Evolutionary conservation across 2,797 vertebrate species (phyloP), one percentile per base, ranked within the genome.

Genomic region (Gymnoscopelus braueri): DNA sequence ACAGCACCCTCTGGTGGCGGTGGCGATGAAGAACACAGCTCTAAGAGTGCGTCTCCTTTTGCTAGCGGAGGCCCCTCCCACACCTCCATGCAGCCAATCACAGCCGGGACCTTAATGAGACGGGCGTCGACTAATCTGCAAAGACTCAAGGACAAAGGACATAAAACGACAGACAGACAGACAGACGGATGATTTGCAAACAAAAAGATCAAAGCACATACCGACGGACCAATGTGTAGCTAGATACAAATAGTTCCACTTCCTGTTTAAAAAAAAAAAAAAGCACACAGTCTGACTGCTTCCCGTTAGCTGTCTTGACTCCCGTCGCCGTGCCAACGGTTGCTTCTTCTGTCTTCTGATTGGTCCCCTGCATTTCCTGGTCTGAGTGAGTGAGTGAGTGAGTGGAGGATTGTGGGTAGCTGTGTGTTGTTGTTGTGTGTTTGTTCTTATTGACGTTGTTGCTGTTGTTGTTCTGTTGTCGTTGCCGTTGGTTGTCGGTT

Each of bases 21-120:
- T 80, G 84, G 78, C 81, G 69, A 58, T 68, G 77, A 63, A 47
- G 29, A 24, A n/a, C 15, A 23, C 11, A 63, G 59, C 39, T 70
- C 60, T 2, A 7, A 6, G 7, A 75, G 32, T 9, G 1, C 15
- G 3, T 49, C 44, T 35, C 57, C 67, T 12, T 44, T 50, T 24
- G 49, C 19, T 19, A 19, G 29, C 19, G 62, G 63, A 48, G 78
- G 74, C 79, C 55, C 69, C 86, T 83, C 79, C 82, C 81, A 85
- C 88, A 90, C 88, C 89, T 91, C 90, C 82, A 84, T 83, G 84
- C 79, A 78, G 79, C 67, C 58, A 75, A 81, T 72, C 69, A 5
- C 69, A 79, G 64, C 70, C 53, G 35, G 23, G 77, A 81, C 71
- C 74, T 76, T 60, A 77, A 73, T 3, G 9, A 10, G 7, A 44